Conservation (phyloP, 2,797 vertebrate genomes). For the Phaenicophaeus curvirostris region DNA sequence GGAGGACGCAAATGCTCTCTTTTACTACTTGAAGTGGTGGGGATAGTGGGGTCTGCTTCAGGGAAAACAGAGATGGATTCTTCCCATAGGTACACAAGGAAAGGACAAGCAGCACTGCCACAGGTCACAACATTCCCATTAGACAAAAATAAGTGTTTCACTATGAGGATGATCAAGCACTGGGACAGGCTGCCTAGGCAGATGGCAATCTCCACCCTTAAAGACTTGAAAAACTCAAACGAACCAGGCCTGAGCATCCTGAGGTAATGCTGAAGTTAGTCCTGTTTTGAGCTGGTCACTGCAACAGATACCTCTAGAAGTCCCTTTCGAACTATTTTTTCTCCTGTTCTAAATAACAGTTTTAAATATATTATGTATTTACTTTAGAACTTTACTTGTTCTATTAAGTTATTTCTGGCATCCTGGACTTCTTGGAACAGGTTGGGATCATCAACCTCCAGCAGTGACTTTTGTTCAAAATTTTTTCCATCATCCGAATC, state of each 20-base stretch:
- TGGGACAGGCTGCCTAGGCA: not conserved
- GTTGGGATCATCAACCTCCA: slow-evolving; percentile 75
- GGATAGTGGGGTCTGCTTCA: not conserved
- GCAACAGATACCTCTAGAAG: not conserved
- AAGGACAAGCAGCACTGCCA: too few species aligned
- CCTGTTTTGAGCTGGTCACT: not conserved
- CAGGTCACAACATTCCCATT: fast-evolving
- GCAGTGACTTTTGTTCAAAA: slow-evolving; percentile 82
- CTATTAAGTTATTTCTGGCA: slow-evolving; percentile 88
- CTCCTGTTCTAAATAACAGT: not conserved
- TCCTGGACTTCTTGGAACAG: slow-evolving; percentile 82
- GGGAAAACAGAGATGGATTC: not conserved
- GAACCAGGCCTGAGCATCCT: not conserved
- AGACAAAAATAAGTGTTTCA: not conserved
- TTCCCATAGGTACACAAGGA: too few species aligned
- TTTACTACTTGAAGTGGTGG: not conserved
- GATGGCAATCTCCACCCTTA: not conserved
- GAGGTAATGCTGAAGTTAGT: not conserved
- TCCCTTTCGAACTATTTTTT: not conserved
- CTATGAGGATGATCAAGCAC: not conserved
- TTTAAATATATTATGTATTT: slow-evolving; percentile 66
- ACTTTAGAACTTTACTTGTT: slow-evolving; percentile 88
- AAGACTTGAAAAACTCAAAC: not conserved
- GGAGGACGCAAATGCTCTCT: not conserved
- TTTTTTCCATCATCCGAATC: slow-evolving; percentile 81